A percentile compares a stretch with the other conserved stretches of the same genome.
phyloP scores from a whole-genome alignment of 2,113 vertebrate species.

The Chunga burmeisteri region DNA sequence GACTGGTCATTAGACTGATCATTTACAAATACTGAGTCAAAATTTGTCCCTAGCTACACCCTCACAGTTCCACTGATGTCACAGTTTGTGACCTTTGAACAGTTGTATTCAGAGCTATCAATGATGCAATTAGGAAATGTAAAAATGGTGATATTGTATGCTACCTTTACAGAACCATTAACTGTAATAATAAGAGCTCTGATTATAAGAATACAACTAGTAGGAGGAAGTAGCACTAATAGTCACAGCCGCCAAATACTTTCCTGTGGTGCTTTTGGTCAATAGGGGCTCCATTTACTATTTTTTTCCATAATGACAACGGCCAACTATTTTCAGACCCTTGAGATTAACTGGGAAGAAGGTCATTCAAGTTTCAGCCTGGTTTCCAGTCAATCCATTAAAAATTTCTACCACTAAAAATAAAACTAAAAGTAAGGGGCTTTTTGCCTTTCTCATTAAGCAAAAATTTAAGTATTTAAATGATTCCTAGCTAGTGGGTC shows the following conservation, averaged over 20 bases:
- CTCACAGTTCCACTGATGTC: background rate
- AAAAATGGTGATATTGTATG: background rate
- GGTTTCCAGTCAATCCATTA: background rate
- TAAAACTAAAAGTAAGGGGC: background rate
- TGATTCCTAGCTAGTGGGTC: background rate
- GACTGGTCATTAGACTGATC: background rate
- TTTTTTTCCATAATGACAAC: background rate
- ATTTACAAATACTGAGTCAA: slow-evolving; percentile 55
- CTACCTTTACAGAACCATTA: background rate
- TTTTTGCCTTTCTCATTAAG: background rate
- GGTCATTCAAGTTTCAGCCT: background rate
- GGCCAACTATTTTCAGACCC: background rate
- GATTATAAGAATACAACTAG: background rate
- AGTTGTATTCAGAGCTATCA: background rate
- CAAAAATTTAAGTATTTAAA: background rate
- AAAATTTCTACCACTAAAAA: background rate
- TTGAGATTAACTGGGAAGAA: background rate
- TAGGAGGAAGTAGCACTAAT: background rate
- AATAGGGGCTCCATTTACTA: background rate
- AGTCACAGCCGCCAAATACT: background rate
- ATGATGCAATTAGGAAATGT: background rate
- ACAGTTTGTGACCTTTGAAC: slow-evolving; percentile 7
- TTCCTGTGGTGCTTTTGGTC: background rate
- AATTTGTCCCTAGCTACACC: slow-evolving; percentile 25
- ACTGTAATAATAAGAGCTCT: background rate